A percentile compares a stretch with the other conserved stretches of the same genome.
These are phyloP conservation scores for Epinotia ramella DNA, from an alignment of 2,888 invertebrate species.

Conservation along the genomic window DNA sequence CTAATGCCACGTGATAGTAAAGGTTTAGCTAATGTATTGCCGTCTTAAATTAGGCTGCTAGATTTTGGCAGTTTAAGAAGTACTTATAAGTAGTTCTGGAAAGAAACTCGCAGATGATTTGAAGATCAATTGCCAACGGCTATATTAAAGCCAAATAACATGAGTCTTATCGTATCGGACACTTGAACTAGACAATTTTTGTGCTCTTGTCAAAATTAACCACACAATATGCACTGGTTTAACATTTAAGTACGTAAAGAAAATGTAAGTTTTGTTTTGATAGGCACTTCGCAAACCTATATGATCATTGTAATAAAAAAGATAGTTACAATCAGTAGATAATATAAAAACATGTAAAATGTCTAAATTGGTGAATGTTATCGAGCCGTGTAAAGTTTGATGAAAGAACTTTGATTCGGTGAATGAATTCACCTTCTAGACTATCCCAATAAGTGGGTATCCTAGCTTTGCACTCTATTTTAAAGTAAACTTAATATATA, in stretches of 20 bases:
- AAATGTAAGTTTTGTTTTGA: too few species aligned
- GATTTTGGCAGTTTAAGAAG: constrained; percentile 31
- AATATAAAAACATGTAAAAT: too few species aligned
- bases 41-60: constrained; percentile 36
- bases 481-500: neutral
- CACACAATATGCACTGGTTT: too few species aligned
- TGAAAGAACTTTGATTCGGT: constrained; percentile 10
- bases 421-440: constrained; percentile 6
- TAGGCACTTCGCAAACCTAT: too few species aligned
- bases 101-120: neutral
- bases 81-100: neutral
- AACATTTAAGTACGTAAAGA: too few species aligned
- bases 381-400: neutral
- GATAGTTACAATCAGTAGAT: too few species aligned
- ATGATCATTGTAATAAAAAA: too few species aligned
- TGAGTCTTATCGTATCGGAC: neutral
- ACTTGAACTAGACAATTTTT: neutral
- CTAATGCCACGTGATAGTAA: constrained; percentile 34
- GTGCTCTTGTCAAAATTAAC: neutral
- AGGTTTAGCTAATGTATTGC: constrained; percentile 13
- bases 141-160: neutral
- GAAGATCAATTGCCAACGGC: neutral
- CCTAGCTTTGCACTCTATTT: constrained; percentile 8
- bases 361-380: neutral
- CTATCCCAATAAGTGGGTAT: constrained; percentile 5